These are phyloP conservation scores for Montipora cactus DNA, from an alignment of 64 coral and sea anemone genomes.

Conservation along the genomic window DNA sequence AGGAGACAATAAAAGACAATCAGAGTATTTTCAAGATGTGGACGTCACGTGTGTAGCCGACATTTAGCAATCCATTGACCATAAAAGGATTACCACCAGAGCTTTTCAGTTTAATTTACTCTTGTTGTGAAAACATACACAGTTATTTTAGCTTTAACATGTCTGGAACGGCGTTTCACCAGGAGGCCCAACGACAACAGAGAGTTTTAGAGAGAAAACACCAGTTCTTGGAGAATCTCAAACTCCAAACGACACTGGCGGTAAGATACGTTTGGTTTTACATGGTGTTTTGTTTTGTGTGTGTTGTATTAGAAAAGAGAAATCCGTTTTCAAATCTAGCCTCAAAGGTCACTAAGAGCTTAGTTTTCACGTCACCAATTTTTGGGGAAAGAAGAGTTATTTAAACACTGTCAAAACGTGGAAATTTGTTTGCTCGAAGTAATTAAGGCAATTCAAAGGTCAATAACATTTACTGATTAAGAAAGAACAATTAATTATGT, in stretches of 20 bases:
- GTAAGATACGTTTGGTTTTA: background rate
- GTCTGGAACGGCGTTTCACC: conserved; percentile 58
- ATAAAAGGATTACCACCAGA: background rate
- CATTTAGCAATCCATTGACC: background rate
- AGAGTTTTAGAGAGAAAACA: conserved; percentile 57
- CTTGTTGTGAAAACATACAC: background rate
- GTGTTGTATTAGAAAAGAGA: background rate
- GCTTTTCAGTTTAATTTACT: background rate
- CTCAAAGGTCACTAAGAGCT: too few species aligned
- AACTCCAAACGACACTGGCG: background rate
- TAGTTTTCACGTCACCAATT: too few species aligned
- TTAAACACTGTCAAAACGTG: background rate
- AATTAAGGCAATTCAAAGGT: background rate
- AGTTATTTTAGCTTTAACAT: background rate
- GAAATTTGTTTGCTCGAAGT: background rate
- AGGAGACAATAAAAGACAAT: background rate
- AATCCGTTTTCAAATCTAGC: background rate
- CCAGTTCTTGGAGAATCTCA: conserved; percentile 12
- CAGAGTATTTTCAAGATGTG: conserved; percentile 30
- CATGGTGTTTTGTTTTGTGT: background rate
- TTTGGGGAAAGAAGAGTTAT: background rate
- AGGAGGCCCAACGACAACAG: conserved; percentile 53
- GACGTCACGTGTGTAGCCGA: background rate
- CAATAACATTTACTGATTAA: background rate
- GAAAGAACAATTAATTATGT: background rate